A percentile compares a stretch with the other conserved stretches of the same genome.
These are phyloP conservation scores for Capitella teleta DNA, from an alignment of 1,140 invertebrate species.

Conservation along the genomic window DNA sequence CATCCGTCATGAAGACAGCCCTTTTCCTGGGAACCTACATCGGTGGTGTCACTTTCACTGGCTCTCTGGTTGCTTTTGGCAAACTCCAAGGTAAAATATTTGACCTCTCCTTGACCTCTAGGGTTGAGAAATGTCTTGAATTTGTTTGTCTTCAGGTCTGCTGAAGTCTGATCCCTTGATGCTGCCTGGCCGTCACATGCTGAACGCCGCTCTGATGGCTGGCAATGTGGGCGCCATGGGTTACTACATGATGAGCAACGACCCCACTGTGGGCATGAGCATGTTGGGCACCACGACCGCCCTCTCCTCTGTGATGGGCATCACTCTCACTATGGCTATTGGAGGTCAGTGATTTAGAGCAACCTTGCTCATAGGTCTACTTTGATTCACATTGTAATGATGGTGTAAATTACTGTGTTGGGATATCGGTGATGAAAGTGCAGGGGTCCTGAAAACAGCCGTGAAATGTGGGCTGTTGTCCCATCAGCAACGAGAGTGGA, in stretches of 20 bases:
- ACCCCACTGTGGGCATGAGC: conserved; percentile 52
- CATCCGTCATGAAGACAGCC: conserved; percentile 73
- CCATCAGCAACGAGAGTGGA: too few relatives aligned
- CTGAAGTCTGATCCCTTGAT: conserved; percentile 66
- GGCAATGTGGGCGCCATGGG: conserved; percentile 61
- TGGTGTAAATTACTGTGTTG: too few relatives aligned
- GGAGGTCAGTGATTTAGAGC: conserved; percentile 51
- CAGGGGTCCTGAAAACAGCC: too few relatives aligned
- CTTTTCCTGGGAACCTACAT: conserved; percentile 82
- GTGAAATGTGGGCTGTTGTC: too few relatives aligned
- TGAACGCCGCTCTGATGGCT: conserved; percentile 59
- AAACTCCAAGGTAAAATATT: conserved; percentile 59
- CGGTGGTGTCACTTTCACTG: conserved; percentile 80
- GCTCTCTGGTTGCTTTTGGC: conserved; percentile 78
- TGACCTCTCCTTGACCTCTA: not conserved
- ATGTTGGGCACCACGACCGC: conserved; percentile 62
- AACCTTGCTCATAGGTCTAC: too few relatives aligned
- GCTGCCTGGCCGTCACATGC: conserved; percentile 66
- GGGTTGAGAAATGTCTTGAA: not conserved
- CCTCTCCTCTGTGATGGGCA: conserved; percentile 64
- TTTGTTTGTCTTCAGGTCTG: conserved; percentile 46
- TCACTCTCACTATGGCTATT: conserved; percentile 77
- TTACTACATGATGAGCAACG: conserved; percentile 55
- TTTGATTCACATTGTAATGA: too few relatives aligned
- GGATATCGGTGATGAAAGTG: too few relatives aligned